Evolutionary conservation across 2,888 invertebrate species (phyloP), one percentile per base, ranked within the genome.

Genomic region (Mythimna pallens): DNA sequence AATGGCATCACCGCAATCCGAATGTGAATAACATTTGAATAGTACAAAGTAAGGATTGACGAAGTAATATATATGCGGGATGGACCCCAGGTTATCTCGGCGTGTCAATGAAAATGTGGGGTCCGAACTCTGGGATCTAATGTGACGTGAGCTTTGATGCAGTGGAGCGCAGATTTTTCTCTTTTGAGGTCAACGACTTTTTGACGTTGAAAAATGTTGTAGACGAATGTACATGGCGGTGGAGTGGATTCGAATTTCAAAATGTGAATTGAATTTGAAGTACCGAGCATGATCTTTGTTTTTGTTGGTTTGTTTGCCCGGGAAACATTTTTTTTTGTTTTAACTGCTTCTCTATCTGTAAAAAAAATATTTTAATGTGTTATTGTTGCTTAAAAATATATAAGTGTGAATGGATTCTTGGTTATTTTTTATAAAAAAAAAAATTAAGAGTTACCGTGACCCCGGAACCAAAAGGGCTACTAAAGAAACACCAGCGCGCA

Each of bases 21-120:
- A 85, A 78, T 78, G 63, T 69, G 80, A 83, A 86, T 83, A 78
- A 76, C 80, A 84, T 84, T 82, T 75, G 82, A 69, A 73, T 68
- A 6, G 12, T 59, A 79, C 76, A 79, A 79, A 82, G 75, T 72
- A 65, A 70, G 76, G 83, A 79, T 75, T 77, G 76, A 80, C 76
- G 76, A 88, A 78, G 86, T 90, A 89, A 90, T 91, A 89, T 91
- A 90, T 89, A 89, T 88, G 84, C 85, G 79, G 84, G 80, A 65
- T 81, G 64, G 80, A 55, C 66, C 80, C 81, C 82, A 82, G 84
- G 86, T 82, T 88, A 87, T 89, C 88, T 86, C 71, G 55, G 58
- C 62, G 65, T 70, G 87, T 87, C 89, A 80, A 78, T 85, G 83
- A 82, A 82, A 84, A 75, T 62, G 67, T 77, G 62, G 65, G 71